Evolutionary conservation across 2,888 invertebrate genomes (phyloP).

Genomic region (Parnassius glacialis): DNA sequence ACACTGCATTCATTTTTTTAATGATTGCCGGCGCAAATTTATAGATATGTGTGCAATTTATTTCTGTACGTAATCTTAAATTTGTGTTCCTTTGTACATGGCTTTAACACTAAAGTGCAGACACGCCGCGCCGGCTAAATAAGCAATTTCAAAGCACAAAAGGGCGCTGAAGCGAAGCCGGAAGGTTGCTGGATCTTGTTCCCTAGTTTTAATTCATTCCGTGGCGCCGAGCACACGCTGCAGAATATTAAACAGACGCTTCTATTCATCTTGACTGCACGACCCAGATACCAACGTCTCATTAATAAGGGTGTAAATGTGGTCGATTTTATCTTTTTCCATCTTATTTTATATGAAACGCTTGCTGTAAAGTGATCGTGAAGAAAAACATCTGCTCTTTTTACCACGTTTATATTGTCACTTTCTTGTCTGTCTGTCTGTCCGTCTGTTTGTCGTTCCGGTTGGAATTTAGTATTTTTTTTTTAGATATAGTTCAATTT

Average conservation of each 20-base stretch:
- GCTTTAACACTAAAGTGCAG: conserved; percentile 13
- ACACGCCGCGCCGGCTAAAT: conserved; percentile 22
- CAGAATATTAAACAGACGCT: conserved; percentile 51
- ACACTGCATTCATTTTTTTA: too few species aligned
- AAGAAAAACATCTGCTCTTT: not conserved
- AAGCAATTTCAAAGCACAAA: conserved; percentile 26
- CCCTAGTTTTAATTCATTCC: conserved; percentile 53
- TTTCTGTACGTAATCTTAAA: not conserved
- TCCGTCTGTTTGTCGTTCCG: too few species aligned
- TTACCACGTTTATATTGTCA: not conserved
- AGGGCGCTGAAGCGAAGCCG: conserved; percentile 24
- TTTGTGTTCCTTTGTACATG: conserved; percentile 11
- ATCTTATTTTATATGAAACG: conserved; percentile 7
- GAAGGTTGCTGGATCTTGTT: conserved; percentile 39
- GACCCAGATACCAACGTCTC: conserved; percentile 46
- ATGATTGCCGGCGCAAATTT: too few species aligned
- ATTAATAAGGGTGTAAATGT: conserved; percentile 32
- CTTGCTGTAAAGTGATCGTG: conserved; percentile 1
- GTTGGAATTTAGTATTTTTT: too few species aligned
- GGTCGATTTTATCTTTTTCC: conserved; percentile 9
- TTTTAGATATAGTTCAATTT: too few species aligned
- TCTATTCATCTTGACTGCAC: conserved; percentile 46
- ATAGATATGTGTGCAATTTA: too few species aligned
- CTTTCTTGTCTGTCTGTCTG: too few species aligned
- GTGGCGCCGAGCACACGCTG: conserved; percentile 40